Base-by-base conservation (phyloP, 2,888 invertebrate species). In the Eurytoma adleriae region DNA sequence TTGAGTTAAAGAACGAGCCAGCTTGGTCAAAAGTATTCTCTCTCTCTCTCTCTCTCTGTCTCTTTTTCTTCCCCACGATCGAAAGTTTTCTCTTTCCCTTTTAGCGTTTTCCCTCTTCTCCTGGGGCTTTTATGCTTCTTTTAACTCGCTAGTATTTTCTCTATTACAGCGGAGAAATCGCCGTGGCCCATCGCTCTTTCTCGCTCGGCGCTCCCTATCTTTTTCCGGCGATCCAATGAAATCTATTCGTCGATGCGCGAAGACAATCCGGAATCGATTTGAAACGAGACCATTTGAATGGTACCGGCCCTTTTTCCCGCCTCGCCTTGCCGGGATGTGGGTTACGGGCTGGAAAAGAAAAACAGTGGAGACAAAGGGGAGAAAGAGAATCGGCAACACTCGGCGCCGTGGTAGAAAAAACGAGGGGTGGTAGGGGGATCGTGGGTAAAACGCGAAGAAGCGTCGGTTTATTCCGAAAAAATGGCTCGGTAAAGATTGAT, bases 221-320 rank as follows among this genome's bases (percentile, higher is more conserved):
- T 61, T 69, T 78, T 72, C 56, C n/a, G 56, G 13, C 52, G 57
- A 64, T 68, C 66, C 79, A 80, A 74, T 82, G 67, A 78, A 85
- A 88, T 87, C 83, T 84, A 85, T 81, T 85, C 84, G 84, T 82
- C 84, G 85, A 83, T 79, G 82, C 80, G 76, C 81, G 74, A 85
- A 87, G 88, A 88, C 87, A 85, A 86, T 88, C 88, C 85, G 86
- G 86, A 88, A 88, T 89, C 88, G 87, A 89, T 88, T 88, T 86
- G 85, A 87, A 88, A 88, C 85, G 87, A 86, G 87, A 86, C 84
- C 85, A 86, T 87, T 87, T 86, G 85, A 87, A 88, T 88, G 84
- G 83, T 82, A 66, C 14, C 56, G 13, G 13, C 27, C 14, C 50
- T n/a, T 20, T 57, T 3, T 57, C 59, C 4, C 13, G 10, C 27